These are phyloP conservation scores for Palythoa caribaeorum DNA, from an alignment of 92 coral and sea anemone genomes.

Conservation along the genomic window DNA sequence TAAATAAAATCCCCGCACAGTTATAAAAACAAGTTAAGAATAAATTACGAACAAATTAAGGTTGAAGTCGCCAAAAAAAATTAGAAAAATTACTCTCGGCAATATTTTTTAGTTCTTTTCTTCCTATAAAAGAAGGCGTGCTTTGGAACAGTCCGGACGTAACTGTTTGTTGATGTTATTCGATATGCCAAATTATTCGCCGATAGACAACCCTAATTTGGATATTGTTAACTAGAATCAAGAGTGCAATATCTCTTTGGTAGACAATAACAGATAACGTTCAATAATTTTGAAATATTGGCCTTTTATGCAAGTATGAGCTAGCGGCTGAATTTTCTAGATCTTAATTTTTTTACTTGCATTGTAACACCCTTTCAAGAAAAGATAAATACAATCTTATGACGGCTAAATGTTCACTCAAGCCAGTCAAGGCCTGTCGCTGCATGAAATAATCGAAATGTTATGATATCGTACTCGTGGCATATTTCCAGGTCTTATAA, in stretches of 20 bases:
- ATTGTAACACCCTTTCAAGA: neutral
- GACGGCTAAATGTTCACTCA: neutral
- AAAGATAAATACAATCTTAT: neutral
- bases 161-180: too few species aligned
- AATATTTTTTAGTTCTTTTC: too few species aligned
- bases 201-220: too few species aligned
- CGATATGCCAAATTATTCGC: too few species aligned
- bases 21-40: too few species aligned
- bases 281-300: neutral
- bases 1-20: too few species aligned
- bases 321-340: neutral
- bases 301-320: neutral
- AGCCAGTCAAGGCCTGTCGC: neutral
- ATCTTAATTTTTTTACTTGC: neutral
- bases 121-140: too few species aligned
- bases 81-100: too few species aligned
- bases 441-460: constrained; percentile 10
- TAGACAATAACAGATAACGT: neutral
- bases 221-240: neutral
- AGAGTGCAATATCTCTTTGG: neutral
- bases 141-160: too few species aligned
- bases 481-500: constrained; percentile 10
- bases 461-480: neutral
- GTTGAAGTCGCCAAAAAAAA: too few species aligned
- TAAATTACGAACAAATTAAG: too few species aligned